A percentile compares a stretch with the other conserved stretches of the same genome.
Conservation (phyloP, 2,113 vertebrate genomes). For the Oenanthe melanoleuca region DNA sequence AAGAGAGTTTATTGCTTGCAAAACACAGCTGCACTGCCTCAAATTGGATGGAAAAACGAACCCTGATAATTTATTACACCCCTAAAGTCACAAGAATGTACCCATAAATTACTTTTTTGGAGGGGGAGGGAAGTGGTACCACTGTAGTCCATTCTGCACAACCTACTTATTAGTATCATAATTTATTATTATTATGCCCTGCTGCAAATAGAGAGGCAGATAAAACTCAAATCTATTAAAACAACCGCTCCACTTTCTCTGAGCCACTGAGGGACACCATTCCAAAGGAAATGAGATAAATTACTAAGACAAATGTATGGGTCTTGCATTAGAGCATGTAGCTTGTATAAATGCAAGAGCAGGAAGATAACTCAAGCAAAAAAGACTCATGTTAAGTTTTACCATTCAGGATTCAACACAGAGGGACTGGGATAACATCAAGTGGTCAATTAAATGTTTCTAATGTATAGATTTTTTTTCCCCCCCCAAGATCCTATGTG, state of each 20-base stretch:
- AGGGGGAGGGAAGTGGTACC: constrained; percentile 56
- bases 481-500: background rate
- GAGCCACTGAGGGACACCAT: constrained; percentile 65
- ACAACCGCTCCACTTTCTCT: constrained; percentile 70
- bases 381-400: constrained; percentile 8
- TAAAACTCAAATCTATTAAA: constrained; percentile 80
- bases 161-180: constrained; percentile 78
- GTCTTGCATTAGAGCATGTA: background rate
- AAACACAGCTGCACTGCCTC: constrained; percentile 78
- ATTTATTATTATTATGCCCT: constrained; percentile 80
- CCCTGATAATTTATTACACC: constrained; percentile 78
- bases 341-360: constrained; percentile 27
- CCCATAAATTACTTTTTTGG: constrained; percentile 76
- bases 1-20: constrained; percentile 75
- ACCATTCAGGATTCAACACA: constrained; percentile 40
- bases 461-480: background rate
- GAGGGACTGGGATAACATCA: constrained; percentile 20
- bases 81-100: constrained; percentile 79
- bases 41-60: constrained; percentile 79
- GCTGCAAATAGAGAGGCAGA: constrained; percentile 72
- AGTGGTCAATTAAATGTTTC: constrained; percentile 55
- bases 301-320: constrained; percentile 50
- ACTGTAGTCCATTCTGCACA: constrained; percentile 65
- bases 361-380: constrained; percentile 45
- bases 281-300: constrained; percentile 68